Percentiles rank a stretch among this genome's conserved stretches.
These are phyloP conservation scores for Phrynosoma blainvillii DNA, from an alignment of 2,113 vertebrate genomes.

Conservation along the genomic window DNA sequence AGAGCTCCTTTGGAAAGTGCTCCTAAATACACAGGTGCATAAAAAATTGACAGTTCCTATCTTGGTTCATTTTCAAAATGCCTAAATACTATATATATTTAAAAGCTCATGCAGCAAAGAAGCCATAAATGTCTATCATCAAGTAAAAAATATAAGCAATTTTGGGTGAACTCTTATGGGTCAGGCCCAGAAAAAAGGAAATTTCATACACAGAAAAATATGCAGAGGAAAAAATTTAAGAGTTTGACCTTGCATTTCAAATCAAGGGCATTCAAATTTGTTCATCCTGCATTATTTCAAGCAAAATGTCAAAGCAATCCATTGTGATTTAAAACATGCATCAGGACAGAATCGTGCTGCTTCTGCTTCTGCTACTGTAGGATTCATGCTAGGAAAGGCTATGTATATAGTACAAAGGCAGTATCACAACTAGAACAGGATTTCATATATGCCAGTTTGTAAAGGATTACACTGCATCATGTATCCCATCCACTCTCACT, in stretches of 20 bases:
- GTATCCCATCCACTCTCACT: background rate
- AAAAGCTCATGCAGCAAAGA: slow-evolving; percentile 29
- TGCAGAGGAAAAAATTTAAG: slow-evolving; percentile 49
- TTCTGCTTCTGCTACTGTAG: slow-evolving; percentile 22
- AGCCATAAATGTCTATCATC: slow-evolving; percentile 34
- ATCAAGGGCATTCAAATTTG: slow-evolving; percentile 45
- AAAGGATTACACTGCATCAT: background rate
- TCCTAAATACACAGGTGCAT: background rate
- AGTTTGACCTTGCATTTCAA: slow-evolving; percentile 43
- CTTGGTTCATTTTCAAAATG: slow-evolving; percentile 39
- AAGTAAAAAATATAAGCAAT: slow-evolving; percentile 37
- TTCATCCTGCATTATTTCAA: slow-evolving; percentile 51
- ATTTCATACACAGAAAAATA: slow-evolving; percentile 30
- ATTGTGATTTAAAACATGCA: slow-evolving; percentile 52
- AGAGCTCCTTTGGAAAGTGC: slow-evolving; percentile 34
- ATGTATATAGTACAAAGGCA: background rate
- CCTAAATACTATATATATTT: slow-evolving; percentile 29
- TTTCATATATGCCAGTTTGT: background rate
- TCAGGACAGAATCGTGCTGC: slow-evolving; percentile 44
- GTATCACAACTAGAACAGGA: background rate
- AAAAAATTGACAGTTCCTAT: slow-evolving; percentile 45
- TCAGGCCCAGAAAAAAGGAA: slow-evolving; percentile 20
- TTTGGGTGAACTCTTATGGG: slow-evolving; percentile 10
- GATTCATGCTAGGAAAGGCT: background rate
- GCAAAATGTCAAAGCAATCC: slow-evolving; percentile 54